These are phyloP conservation scores for Abscondita cerata DNA, from an alignment of 2,888 invertebrate species.

Conservation along the genomic window DNA sequence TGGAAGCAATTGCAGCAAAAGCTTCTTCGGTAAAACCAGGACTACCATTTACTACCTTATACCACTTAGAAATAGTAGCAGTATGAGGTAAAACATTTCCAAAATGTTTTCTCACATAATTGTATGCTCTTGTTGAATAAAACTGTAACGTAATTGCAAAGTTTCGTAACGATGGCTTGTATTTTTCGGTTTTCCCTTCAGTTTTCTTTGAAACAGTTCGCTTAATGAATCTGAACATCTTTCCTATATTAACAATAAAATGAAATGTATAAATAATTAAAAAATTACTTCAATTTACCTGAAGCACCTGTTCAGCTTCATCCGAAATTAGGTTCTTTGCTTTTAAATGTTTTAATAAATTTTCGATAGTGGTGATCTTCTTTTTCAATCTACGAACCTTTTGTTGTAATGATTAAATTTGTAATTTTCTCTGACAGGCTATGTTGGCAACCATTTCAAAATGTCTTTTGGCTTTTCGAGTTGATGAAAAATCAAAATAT, in stretches of 20 bases:
- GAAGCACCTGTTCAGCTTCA: no score
- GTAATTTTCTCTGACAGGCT: no score
- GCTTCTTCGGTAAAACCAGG: conserved; percentile 21
- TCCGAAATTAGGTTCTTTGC: no score
- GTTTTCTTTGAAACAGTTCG: neutral
- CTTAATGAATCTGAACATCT: neutral
- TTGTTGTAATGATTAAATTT: no score
- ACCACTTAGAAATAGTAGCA: conserved; percentile 4
- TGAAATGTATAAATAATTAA: no score
- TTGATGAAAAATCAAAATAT: no score
- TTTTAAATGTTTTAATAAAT: no score
- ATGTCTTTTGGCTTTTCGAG: no score
- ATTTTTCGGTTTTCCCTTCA: neutral
- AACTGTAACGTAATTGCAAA: conserved; percentile 3
- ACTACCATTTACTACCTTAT: conserved; percentile 7
- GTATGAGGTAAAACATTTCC: conserved; percentile 17
- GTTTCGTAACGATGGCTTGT: neutral
- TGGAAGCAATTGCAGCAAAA: neutral
- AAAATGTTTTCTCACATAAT: conserved; percentile 9
- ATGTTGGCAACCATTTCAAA: no score
- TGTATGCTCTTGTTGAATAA: neutral
- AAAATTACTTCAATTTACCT: no score
- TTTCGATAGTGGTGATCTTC: no score
- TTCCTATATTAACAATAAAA: neutral
- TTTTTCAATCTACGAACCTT: no score